Evolutionary conservation across 2,888 invertebrate genomes (phyloP).

Genomic region (Lottia gigantea): DNA sequence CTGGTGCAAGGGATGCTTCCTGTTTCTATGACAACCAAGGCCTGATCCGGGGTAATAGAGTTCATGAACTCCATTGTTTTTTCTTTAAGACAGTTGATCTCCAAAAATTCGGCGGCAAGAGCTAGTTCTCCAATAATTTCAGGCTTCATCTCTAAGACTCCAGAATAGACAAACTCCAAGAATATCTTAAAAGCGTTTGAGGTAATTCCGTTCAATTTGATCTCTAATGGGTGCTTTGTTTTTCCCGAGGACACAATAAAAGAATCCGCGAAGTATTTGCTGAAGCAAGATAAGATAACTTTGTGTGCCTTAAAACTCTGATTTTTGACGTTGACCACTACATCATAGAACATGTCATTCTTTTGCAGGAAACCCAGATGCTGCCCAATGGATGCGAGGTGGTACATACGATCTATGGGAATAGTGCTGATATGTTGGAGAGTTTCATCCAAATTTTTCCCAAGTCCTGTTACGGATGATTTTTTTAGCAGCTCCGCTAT

Average conservation of each 20-base stretch:
- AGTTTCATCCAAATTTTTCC: constrained; percentile 19
- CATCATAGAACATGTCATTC: constrained; percentile 46
- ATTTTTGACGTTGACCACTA: constrained; percentile 42
- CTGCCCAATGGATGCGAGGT: constrained; percentile 43
- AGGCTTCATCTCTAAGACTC: constrained; percentile 30
- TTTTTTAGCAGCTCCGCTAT: neutral
- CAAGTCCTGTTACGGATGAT: neutral
- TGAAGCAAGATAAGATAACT: constrained; percentile 48
- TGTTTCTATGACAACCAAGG: constrained; percentile 31
- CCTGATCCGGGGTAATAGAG: constrained; percentile 34
- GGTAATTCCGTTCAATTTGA: constrained; percentile 43
- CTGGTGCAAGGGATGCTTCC: neutral
- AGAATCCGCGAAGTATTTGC: constrained; percentile 47
- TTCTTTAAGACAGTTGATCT: constrained; percentile 22
- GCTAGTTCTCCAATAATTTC: constrained; percentile 42
- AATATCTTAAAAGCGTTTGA: constrained; percentile 44
- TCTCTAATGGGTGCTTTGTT: constrained; percentile 36
- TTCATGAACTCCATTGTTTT: constrained; percentile 23
- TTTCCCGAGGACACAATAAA: constrained; percentile 31
- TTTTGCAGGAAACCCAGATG: constrained; percentile 55
- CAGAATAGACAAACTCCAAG: constrained; percentile 49
- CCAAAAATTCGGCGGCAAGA: constrained; percentile 40
- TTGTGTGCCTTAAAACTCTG: constrained; percentile 49
- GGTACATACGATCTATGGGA: constrained; percentile 39
- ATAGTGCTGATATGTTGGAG: constrained; percentile 34